Evolutionary conservation across 1,140 invertebrate genomes (phyloP).

Genomic region (Megalopta genalis): DNA sequence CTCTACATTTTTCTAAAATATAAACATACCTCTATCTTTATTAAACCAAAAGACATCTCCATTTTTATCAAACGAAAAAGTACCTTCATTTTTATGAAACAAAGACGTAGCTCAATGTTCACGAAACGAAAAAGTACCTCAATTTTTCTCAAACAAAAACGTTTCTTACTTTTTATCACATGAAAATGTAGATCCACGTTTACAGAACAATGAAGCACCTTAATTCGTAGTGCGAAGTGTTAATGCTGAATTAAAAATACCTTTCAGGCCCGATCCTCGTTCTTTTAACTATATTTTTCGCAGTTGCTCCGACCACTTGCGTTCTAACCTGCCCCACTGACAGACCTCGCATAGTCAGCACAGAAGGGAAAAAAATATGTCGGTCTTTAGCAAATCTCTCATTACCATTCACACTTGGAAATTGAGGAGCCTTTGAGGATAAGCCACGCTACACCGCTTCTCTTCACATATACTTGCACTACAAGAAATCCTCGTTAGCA

Average conservation of each 20-base stretch:
- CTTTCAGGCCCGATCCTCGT: background rate
- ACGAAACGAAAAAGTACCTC: too few relatives aligned
- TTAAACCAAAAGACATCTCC: too few relatives aligned
- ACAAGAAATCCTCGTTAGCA: background rate
- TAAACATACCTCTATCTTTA: too few relatives aligned
- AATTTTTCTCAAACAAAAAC: too few relatives aligned
- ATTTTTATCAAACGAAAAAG: too few relatives aligned
- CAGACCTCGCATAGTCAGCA: background rate
- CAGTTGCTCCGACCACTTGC: background rate
- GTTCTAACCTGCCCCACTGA: constrained; percentile 3
- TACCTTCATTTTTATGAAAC: too few relatives aligned
- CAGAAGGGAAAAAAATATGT: background rate
- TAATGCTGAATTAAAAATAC: constrained; percentile 17
- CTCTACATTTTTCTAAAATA: too few relatives aligned
- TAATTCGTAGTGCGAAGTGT: background rate
- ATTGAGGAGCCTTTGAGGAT: background rate
- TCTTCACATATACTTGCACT: background rate
- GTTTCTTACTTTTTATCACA: too few relatives aligned
- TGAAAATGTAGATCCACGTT: too few relatives aligned
- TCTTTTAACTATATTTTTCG: constrained; percentile 19
- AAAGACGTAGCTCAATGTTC: too few relatives aligned
- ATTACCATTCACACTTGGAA: background rate
- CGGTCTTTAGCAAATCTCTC: background rate
- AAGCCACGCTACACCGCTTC: background rate
- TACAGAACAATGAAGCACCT: too few relatives aligned